Evolutionary conservation across 2,113 vertebrate genomes (phyloP).

Genomic region (Eidolon helvum): DNA sequence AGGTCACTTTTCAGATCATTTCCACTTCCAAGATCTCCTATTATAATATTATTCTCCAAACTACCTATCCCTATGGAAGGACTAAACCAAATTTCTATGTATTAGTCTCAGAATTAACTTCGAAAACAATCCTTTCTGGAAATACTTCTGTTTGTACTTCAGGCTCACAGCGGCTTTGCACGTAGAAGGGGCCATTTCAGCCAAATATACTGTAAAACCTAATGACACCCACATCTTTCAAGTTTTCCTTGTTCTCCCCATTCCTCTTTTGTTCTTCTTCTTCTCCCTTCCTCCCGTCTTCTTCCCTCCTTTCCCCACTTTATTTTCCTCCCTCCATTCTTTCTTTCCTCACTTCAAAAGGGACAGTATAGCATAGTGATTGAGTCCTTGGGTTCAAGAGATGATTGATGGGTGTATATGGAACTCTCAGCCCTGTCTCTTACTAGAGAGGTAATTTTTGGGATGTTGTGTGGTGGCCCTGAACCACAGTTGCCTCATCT

Average conservation of each 20-base stretch:
- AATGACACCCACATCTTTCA: not conserved
- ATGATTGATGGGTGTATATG: not conserved
- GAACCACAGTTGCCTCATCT: not conserved
- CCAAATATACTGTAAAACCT: not conserved
- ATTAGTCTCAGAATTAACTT: slow-evolving; percentile 1
- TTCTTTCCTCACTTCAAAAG: not conserved
- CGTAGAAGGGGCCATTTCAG: not conserved
- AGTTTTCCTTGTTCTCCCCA: not conserved
- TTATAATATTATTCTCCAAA: not conserved
- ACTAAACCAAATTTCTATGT: not conserved
- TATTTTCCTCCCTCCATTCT: not conserved
- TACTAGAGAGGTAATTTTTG: not conserved
- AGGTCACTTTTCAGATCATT: not conserved
- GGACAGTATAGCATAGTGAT: not conserved
- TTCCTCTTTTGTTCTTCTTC: not conserved
- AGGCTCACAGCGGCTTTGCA: not conserved
- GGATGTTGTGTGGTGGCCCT: not conserved
- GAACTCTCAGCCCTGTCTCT: not conserved
- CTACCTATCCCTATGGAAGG: not conserved
- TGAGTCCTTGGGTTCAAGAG: not conserved
- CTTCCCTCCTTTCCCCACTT: not conserved
- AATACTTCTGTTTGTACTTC: not conserved
- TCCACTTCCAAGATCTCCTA: not conserved
- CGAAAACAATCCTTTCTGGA: slow-evolving; percentile 5
- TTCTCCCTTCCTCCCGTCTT: fast-evolving